Base-by-base conservation (phyloP, 2,888 invertebrate genomes). In the Hydrotaea cyrtoneurina region DNA sequence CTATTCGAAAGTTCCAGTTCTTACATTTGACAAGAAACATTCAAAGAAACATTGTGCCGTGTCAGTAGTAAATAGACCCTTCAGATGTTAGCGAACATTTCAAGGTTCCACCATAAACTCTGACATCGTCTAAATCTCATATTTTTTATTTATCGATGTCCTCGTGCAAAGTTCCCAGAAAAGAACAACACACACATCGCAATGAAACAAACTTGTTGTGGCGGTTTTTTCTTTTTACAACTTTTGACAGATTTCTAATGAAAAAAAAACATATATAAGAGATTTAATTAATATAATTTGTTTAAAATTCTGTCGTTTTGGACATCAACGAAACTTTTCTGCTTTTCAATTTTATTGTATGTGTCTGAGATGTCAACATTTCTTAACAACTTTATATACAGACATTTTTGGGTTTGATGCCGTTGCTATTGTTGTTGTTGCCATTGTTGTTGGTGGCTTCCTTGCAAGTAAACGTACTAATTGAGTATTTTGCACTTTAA, bases 221-320 rank as follows among this genome's bases (percentile, higher is more conserved):
- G 50, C n/a, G 13, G 13, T n/a, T 50, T n/a, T 50, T 50, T 50
- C n/a, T 50, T n/a, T 50, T 50, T 50, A 50, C 50, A 50, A 50
- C 50, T 50, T 50, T n/a, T 50, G 55, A 55, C 55, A 55, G 19
- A 46, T 69, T 69, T 43, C 43, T 46, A 46, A 66, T 31, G 31
- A 31, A 31, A 31, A 31, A 7, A 2, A 39, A 69, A 69, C 36
- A 64, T 36, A 64, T 11, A 31, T 19, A 66, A 66, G 66, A 66
- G 66, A 66, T 66, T 66, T 66, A 66, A 66, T 66, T 66, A 66
- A 66, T 66, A 31, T 39, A 66, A 39, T 66, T 66, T 66, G 66
- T 43, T 66, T 43, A 66, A 66, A 66, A 39, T 66, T 39, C 43
- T 66, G 66, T 66, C 66, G 19, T 11, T 69, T 69, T 69, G 43